Percentiles rank a stretch among this genome's conserved stretches.
Conservation (phyloP, 92 coral and sea anemone species). For the Desmophyllum pertusum region DNA sequence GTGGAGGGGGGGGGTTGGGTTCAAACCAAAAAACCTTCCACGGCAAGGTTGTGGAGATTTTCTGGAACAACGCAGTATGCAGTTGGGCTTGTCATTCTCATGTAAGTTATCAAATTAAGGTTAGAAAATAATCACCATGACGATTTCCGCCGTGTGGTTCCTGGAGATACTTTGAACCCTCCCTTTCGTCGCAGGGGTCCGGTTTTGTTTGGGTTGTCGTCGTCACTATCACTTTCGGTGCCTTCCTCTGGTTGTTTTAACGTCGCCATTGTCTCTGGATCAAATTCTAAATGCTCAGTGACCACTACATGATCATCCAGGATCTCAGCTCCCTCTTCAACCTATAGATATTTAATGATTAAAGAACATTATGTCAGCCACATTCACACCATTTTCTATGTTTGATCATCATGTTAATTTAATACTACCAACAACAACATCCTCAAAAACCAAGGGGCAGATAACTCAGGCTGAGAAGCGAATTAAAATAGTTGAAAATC, state of each 20-base stretch:
- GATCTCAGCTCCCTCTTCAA: constrained; percentile 28
- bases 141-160: constrained; percentile 24
- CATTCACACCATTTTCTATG: no score
- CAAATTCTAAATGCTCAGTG: neutral
- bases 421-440: neutral
- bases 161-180: constrained; percentile 36
- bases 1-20: no score
- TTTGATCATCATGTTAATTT: no score
- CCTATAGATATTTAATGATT: neutral
- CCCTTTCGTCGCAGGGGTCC: constrained; percentile 40
- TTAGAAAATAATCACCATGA: constrained; percentile 22
- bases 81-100: no score
- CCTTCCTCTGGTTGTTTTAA: neutral
- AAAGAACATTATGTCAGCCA: neutral
- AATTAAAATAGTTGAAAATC: neutral
- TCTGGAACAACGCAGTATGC: neutral
- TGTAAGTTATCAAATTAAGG: neutral
- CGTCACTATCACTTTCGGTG: constrained; percentile 11
- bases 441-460: neutral
- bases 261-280: neutral
- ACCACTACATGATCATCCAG: constrained; percentile 5
- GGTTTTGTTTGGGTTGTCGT: neutral
- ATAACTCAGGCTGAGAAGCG: neutral
- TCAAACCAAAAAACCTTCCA: neutral
- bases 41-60: neutral